Evolutionary conservation across 2,113 vertebrate genomes (phyloP).

Genomic region (Peucedramus taeniatus): DNA sequence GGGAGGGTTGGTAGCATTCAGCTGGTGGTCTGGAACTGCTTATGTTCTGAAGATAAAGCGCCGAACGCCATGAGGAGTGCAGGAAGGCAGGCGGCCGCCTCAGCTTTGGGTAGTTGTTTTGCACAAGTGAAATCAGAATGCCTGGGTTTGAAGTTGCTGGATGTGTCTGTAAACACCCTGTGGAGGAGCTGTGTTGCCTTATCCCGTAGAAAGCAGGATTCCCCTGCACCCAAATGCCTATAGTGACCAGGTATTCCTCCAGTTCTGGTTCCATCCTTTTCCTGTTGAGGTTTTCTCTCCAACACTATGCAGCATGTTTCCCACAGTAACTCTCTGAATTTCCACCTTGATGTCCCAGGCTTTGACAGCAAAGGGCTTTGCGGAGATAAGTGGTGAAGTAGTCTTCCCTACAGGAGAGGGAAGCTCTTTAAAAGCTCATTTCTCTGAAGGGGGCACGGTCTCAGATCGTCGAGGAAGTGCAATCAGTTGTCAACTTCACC

Average conservation of each 20-base stretch:
- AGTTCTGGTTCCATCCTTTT: not conserved
- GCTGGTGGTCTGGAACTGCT: not conserved
- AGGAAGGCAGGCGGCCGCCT: not conserved
- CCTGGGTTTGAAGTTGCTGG: not conserved
- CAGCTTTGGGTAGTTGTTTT: rapidly evolving
- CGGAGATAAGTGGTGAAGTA: not conserved
- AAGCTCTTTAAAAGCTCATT: not conserved
- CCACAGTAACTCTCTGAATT: not conserved
- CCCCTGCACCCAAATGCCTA: not conserved
- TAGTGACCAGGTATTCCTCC: not conserved
- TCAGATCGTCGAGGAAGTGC: not conserved
- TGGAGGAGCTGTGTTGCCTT: not conserved
- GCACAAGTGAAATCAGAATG: not conserved
- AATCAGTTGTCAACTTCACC: not conserved
- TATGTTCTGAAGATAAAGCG: not conserved
- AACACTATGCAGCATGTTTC: not conserved
- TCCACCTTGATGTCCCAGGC: not conserved
- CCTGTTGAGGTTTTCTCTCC: not conserved
- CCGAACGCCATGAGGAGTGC: not conserved
- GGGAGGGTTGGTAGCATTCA: not conserved
- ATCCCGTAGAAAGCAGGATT: not conserved
- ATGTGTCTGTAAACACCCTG: not conserved
- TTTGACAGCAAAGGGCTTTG: not conserved
- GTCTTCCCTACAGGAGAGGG: not conserved
- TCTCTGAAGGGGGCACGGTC: not conserved